Evolutionary conservation across 1,140 invertebrate species (phyloP), one percentile per base, ranked within the genome.

Genomic region (Berghia stephanieae): DNA sequence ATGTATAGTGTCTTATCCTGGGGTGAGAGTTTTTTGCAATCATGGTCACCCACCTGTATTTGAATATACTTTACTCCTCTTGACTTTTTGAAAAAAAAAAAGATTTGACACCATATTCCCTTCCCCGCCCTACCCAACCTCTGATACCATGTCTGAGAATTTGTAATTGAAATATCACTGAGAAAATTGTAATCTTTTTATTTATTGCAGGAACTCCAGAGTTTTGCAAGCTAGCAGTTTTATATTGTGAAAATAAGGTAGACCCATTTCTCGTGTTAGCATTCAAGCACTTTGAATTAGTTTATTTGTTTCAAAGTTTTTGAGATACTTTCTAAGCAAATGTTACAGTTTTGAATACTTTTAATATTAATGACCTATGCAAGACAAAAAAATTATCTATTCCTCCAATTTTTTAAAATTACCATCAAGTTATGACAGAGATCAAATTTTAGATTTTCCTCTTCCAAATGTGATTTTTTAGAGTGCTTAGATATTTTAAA

Each of bases 201-300:
- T 73, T 38, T 70, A 60, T 81, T 77, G 10, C 79, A 86, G 85
- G 85, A 43, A 83, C 80, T 42, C 82, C 83, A n/a, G 84, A 85
- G 13, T 83, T 80, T 18, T 88, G 87, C 80, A 81, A 83, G 66
- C 77, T 88, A 70, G 82, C 83, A 49, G 83, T 88, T 24, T 63
- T 86, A 36, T 84, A 86, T 69, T 85, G 85, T 82, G 83, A 86
- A 57, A 84, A 43, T 68, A 83, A 82, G 81, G 86, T 87, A 10
- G 3, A 4, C 38, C 27, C 3, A 79, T n/a, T 68, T 31, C 40
- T 46, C 31, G 5, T 70, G 24, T 24, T 4, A 6, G 1, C n/a
- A 73, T 16, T 34, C 24, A 36, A 55, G 18, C 31, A 27, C 21
- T 18, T 46, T 70, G 24, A 40, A 36, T 40, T 21, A 16, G 24